phyloP scores from a whole-genome alignment of 2,888 invertebrate genomes.

The Pristionchus arcanus region DNA sequence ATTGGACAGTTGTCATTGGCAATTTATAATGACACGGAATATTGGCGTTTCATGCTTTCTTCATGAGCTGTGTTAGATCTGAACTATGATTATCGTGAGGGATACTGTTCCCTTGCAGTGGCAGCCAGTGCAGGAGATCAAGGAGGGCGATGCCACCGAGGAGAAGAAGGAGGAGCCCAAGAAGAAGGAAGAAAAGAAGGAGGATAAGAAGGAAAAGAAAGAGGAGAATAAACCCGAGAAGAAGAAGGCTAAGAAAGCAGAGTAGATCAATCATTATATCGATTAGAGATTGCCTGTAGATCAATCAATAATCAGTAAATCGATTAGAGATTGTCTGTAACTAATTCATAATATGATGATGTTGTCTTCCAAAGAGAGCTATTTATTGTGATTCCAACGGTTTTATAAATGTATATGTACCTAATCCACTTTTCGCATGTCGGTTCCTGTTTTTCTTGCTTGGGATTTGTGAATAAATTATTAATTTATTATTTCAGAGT shows the following conservation, averaged over 20 bases:
- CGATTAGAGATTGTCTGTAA: not conserved
- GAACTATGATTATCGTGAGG: too few species aligned
- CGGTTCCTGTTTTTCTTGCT: not conserved
- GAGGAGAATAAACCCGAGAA: conserved; percentile 38
- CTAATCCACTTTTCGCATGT: not conserved
- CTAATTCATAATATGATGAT: conserved; percentile 48
- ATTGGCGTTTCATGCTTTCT: too few species aligned
- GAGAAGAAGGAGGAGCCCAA: not conserved
- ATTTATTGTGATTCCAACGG: conserved; percentile 36
- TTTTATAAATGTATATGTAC: conserved; percentile 24
- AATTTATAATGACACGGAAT: too few species aligned
- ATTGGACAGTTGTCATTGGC: too few species aligned
- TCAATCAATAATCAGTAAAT: not conserved
- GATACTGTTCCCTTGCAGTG: not conserved
- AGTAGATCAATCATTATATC: not conserved
- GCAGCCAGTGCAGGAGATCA: conserved; percentile 33
- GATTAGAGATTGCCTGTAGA: not conserved
- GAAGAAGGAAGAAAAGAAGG: conserved; percentile 25
- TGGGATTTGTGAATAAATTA: conserved; percentile 46
- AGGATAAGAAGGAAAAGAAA: conserved; percentile 44
- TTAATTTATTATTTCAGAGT: not conserved
- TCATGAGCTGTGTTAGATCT: too few species aligned
- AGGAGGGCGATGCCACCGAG: not conserved
- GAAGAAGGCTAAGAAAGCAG: conserved; percentile 48
- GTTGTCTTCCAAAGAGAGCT: conserved; percentile 43